phyloP scores from a whole-genome alignment of 92 coral and sea anemone species.

The Epizoanthus illoricatus region DNA sequence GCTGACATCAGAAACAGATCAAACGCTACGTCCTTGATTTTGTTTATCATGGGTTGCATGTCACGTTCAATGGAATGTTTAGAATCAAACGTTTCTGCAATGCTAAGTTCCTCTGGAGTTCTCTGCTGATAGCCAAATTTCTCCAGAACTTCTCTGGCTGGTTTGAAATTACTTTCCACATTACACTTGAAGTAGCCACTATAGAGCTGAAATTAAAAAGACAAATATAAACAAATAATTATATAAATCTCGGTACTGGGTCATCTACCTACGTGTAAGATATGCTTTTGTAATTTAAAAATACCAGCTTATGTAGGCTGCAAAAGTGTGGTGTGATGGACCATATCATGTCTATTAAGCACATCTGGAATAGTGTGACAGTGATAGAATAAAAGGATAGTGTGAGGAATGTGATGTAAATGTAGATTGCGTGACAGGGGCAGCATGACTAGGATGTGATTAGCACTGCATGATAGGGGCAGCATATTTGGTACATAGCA shows the following conservation, averaged over 20 bases:
- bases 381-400: too few species aligned
- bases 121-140: constrained; percentile 56
- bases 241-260: neutral
- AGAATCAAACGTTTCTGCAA: constrained; percentile 27
- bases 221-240: neutral
- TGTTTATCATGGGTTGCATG: neutral
- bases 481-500: too few species aligned
- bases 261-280: too few species aligned
- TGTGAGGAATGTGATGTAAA: too few species aligned
- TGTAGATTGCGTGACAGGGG: too few species aligned
- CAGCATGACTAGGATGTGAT: too few species aligned
- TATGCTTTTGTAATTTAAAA: too few species aligned
- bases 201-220: constrained; percentile 54
- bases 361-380: too few species aligned
- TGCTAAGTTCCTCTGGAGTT: constrained; percentile 33
- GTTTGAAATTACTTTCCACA: constrained; percentile 36
- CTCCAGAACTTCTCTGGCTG: constrained; percentile 38
- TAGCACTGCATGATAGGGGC: too few species aligned
- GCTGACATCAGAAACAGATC: constrained; percentile 57
- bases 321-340: too few species aligned
- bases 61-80: neutral
- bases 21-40: constrained; percentile 25
- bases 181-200: constrained; percentile 62
- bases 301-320: too few species aligned
- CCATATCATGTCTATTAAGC: too few species aligned